Evolutionary conservation across 2,797 vertebrate species (phyloP).

Genomic region (Danionella dracula): DNA sequence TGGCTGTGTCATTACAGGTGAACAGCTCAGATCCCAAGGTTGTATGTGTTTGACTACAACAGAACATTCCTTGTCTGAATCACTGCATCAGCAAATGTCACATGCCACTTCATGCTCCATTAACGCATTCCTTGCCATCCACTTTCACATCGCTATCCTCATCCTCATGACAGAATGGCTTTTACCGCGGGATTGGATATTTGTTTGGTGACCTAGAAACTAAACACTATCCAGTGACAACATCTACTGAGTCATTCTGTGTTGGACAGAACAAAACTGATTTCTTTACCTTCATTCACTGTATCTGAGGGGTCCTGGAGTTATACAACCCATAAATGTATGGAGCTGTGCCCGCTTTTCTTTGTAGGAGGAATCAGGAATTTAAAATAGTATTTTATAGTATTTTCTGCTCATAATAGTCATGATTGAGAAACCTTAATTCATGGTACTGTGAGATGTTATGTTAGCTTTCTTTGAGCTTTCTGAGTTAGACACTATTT

Average conservation of each 20-base stretch:
- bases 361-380: too few species aligned
- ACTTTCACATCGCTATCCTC: neutral
- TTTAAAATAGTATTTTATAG: too few species aligned
- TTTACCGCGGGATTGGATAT: neutral
- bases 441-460: too few species aligned
- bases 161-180: neutral
- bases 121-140: neutral
- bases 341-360: too few species aligned
- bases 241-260: neutral
- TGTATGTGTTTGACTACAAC: conserved; percentile 1
- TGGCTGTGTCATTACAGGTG: conserved; percentile 14
- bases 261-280: too few species aligned
- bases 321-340: too few species aligned
- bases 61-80: neutral
- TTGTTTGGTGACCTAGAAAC: neutral
- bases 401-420: too few species aligned
- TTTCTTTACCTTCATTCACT: too few species aligned
- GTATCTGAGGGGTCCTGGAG: too few species aligned
- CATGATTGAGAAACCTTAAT: too few species aligned
- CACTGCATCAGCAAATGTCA: conserved; percentile 13
- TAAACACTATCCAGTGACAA: neutral
- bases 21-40: conserved; percentile 15
- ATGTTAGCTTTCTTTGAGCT: too few species aligned
- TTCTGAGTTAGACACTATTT: too few species aligned
- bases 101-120: conserved; percentile 18